Base-by-base conservation (phyloP, 2,888 invertebrate genomes). In the Limulus polyphemus region DNA sequence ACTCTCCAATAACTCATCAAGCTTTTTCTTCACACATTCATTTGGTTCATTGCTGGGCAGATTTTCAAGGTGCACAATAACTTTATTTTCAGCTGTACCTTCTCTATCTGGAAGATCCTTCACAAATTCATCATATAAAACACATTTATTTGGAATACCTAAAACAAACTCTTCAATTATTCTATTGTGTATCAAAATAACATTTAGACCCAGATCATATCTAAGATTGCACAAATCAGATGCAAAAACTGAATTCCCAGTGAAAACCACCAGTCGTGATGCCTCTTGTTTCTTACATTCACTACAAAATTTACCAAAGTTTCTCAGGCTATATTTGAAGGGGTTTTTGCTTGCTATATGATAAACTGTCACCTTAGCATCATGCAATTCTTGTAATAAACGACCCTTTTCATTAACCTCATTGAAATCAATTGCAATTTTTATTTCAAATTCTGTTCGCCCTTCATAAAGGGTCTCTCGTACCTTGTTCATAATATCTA, bases 351-450 rank as follows among this genome's bases (percentile, higher is more conserved):
- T 86, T 72, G 85, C 84, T 60, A 91, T 87, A 77, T 92, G 92
- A 71, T 90, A 85, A 72, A 91, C 80, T 78, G 85, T 90, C 67
- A 91, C 86, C 81, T 88, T 87, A 72, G 88, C 85, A 78, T 87
- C 86, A 78, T 88, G 87, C 57, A 91, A 79, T 78, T 90, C 89
- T 73, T 87, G 84, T 69, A 90, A 82, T 70, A 89, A n/a, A n/a
- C n/a, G n/a, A n/a, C n/a, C 81, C 72, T 82, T 81, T 64, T 83
- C 79, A 70, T 82, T 82, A 76, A 90, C 89, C 74, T 88, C 90
- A 69, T 84, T 82, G 55, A 88, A 88, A 79, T 92, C 91, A 79
- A 91, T 91, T 47, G 89, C 91, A 71, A 90, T 90, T 61, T 90
- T 81, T 79, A 92, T 91, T 74, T 90, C 90, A 14, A 85, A 87